Base-by-base conservation (phyloP, 2,113 vertebrate genomes). In the Tupaia chinensis region DNA sequence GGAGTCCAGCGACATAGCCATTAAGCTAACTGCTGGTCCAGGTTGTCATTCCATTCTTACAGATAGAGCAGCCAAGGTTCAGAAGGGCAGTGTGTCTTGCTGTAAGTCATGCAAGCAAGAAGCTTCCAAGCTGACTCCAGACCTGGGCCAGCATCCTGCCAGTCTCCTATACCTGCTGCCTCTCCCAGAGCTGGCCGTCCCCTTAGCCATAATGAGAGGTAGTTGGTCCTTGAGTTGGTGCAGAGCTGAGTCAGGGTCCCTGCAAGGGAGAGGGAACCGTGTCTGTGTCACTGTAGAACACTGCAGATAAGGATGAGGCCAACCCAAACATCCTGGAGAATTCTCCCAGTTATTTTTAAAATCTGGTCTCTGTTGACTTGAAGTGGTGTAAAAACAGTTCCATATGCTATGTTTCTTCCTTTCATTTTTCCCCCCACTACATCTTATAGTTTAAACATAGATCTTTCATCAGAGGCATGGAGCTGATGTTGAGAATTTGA, bases 301-400 rank as follows among this genome's bases (percentile, higher is more conserved):
- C 11, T 63, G 27, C 5, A 1, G 1, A 17, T 23, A 1, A 27
- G n/a, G 78, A 34, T 0, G 3, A 77, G 14, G 32, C 32, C 32
- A 32, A 32, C 32, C 32, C 32, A 92, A 91, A 83, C 34, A 87
- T 92, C 76, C 66, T 72, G 68, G 87, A 92, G 89, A 83, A 89
- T 78, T 96, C 66, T 96, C 61, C 83, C 74, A 61, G 95, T 96
- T 97, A 96, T 96, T 98, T 98, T 83, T 17, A 95, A 97, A 97
- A 96, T 87, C 93, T 87, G 96, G 95, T 96, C 96, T 96, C 93
- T 96, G 95, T 93, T 97, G 95, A 97, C 72, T 96, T 81, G 88
- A 96, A 93, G 79, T 84, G 87, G 77, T 95, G 7, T 96, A 93
- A 92, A 98, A 98, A 98, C 87, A 97, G 87, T 87, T 88, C 96